Evolutionary conservation across 2,113 vertebrate genomes (phyloP), one percentile per base, ranked within the genome.

Genomic region (Gallinago jamesoni): DNA sequence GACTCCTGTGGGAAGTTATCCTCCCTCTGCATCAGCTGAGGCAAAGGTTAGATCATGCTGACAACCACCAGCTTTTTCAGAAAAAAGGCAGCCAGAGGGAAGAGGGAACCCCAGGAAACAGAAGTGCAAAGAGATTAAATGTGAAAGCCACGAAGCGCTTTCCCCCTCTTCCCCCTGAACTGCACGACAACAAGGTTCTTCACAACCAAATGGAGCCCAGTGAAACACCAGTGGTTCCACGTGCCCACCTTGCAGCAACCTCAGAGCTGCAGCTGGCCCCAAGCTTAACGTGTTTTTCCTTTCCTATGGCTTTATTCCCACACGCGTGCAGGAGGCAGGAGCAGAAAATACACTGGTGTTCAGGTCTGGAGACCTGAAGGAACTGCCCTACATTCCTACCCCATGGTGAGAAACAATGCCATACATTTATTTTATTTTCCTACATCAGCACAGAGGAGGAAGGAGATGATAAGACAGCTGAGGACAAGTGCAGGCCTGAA

Each of bases 211-310:
- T 2, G 23, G 57, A 69, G 75, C 56, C 79, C 74, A 27, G n/a
- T 13, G 11, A 52, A 66, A 55, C 9, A 41, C 37, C 57, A 25
- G 37, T 1, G 0, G 67, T 6, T 3, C 1, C 22, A 1, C 2
- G 24, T 30, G 37, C 30, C 33, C 37, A 27, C 12, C 3, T 2
- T 4, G 27, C 59, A 63, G 60, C 39, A 59, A 22, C 30, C 60
- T 30, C 66, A 24, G 50, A n/a, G 48, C 60, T 62, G 43, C 60
- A 52, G 48, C 66, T 78, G 27, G 12, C 18, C 66, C 31, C 20
- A 37, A 69, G 27, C 43, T 70, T n/a, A 63, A 33, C 2, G 9
- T 47, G 1, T 28, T 72, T 85, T 30, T 37, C 19, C 53, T 52
- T 64, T 82, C 30, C 80, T 30, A 3, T 14, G 30, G 43, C 47